A percentile compares a stretch with the other conserved stretches of the same genome.
Evolutionary conservation across 2,888 invertebrate species (phyloP).

Genomic region (Cheilosia vernalis): DNA sequence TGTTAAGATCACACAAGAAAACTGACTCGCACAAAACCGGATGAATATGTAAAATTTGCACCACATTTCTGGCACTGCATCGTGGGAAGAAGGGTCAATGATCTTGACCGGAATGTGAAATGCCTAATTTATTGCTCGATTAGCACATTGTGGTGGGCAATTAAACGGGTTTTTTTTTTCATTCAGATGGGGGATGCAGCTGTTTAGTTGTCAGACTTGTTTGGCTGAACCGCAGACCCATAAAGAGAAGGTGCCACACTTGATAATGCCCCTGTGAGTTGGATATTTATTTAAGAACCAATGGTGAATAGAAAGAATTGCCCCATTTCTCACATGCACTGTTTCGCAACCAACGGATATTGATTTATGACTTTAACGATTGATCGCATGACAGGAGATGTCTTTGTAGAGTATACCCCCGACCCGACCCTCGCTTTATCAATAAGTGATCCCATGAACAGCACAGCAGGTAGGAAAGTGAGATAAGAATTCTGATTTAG

Average conservation of each 20-base stretch:
- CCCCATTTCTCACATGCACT: too few relatives aligned
- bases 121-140: neutral
- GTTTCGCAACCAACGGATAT: too few relatives aligned
- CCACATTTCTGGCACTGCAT: neutral
- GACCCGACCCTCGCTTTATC: neutral
- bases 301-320: too few relatives aligned
- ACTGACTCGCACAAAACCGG: slow-evolving; percentile 14
- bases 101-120: slow-evolving; percentile 6
- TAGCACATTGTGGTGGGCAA: neutral
- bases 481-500: neutral
- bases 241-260: too few relatives aligned
- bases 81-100: neutral
- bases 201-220: neutral
- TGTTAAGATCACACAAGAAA: slow-evolving; percentile 7
- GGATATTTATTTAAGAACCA: too few relatives aligned
- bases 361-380: too few relatives aligned
- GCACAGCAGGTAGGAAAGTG: neutral
- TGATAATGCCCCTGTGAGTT: too few relatives aligned
- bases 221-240: too few relatives aligned
- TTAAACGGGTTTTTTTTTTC: neutral
- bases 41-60: slow-evolving; percentile 9
- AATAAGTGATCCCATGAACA: neutral
- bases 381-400: too few relatives aligned
- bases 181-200: neutral
- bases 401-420: too few relatives aligned